Base-by-base conservation (phyloP, 2,797 vertebrate species). In the Acipenser oxyrinchus region DNA sequence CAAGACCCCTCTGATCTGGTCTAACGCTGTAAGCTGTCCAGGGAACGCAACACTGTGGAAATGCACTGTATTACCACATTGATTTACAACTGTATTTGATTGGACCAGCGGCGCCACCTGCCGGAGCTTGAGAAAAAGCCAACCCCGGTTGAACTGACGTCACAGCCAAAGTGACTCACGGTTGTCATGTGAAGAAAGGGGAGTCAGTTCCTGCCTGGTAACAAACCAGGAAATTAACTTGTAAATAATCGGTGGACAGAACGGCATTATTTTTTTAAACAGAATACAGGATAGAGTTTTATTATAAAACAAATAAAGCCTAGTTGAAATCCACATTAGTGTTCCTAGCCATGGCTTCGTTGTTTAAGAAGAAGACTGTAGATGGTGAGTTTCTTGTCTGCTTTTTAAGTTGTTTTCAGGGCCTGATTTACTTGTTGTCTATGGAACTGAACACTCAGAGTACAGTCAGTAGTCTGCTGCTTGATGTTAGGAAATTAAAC, bases 311-410 rank as follows among this genome's bases (percentile, higher is more conserved):
- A 65, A 13, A 13, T 57, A 48, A n/a, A 53, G 37, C 6, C 10
- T 15, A 12, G 18, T 37, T 37, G 12, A 10, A 10, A 10, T 52
- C 7, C 61, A 23, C 66, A 37, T 37, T 66, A 61, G 10, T 55
- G 8, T 37, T 37, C 37, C 61, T 62, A 71, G 72, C 72, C 79
- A 98, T 98, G 95, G 92, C 92, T 69, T 94, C 90, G 60, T 81
- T 97, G 68, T 97, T 98, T 81, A 98, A 96, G 91, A 98, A 95
- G 91, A 97, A 96, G 83, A 98, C 94, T 0, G 92, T 91, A 58
- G 95, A 98, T 7, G 95, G 95, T 98, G 84, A 97, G 95, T 91
- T 83, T 71, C 67, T 63, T 70, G 74, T 65, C 65, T 69, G 18
- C 37, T 37, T 37, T 37, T 37, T 37, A 37, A 37, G 37, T 37